Conservation (phyloP, 2,113 vertebrate genomes). For the Symphodus melops region DNA sequence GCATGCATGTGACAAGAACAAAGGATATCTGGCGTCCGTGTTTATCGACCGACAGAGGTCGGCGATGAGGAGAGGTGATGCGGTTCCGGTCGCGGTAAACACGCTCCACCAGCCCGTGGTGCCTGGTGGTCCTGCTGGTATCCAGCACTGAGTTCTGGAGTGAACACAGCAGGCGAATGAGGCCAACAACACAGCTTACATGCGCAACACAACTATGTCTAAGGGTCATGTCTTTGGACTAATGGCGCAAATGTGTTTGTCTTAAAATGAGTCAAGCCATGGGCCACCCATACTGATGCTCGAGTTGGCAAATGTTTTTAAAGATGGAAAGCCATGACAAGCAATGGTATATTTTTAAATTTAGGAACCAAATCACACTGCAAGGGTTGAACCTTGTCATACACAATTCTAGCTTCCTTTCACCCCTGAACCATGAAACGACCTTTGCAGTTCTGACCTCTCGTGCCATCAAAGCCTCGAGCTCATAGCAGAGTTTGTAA, state of each 20-base stretch:
- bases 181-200: constrained; percentile 20
- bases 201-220: constrained; percentile 11
- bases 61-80: constrained; percentile 93
- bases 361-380: constrained; percentile 63
- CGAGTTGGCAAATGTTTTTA: constrained; percentile 79
- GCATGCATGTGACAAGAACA: not conserved
- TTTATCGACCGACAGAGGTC: constrained; percentile 95
- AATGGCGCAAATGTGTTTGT: constrained; percentile 75
- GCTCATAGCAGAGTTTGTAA: constrained; percentile 6
- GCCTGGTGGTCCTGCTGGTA: constrained; percentile 95
- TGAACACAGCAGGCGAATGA: constrained; percentile 79
- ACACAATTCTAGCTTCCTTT: constrained; percentile 40
- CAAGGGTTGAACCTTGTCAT: constrained; percentile 43
- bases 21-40: constrained; percentile 99
- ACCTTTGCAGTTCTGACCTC: constrained; percentile 39
- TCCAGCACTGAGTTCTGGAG: constrained; percentile 94
- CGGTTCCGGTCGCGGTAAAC: constrained; percentile 95
- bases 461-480: constrained; percentile 12
- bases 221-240: constrained; percentile 53
- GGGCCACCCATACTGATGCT: constrained; percentile 74
- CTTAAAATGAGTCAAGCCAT: constrained; percentile 80
- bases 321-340: constrained; percentile 85
- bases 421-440: constrained; percentile 31
- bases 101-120: constrained; percentile 96
- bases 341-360: constrained; percentile 76